Base-by-base conservation (phyloP, 2,888 invertebrate genomes). In the Euspilapteryx auroguttella region DNA sequence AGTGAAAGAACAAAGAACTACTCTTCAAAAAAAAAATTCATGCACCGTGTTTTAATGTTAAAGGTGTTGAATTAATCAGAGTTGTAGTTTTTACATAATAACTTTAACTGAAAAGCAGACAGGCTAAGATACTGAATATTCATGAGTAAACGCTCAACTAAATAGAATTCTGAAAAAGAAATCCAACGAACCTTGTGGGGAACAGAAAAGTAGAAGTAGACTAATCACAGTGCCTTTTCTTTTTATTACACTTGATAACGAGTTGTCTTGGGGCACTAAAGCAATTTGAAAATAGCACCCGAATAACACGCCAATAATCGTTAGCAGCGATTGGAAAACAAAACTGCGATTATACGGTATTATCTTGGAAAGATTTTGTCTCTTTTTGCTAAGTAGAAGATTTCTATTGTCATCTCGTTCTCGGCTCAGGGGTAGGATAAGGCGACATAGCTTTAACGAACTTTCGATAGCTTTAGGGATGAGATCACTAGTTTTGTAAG, bases 301-400 rank as follows among this genome's bases (percentile, higher is more conserved):
- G 69, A 79, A 80, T 79, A 79, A 79, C 80, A 80, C 69, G 78
- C 79, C 79, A 80, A 80, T 81, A 80, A 80, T 79, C 80, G 80
- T 80, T 79, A 78, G 66, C 64, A 73, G 65, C 78, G 80, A 78
- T 79, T 79, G 79, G 80, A 80, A 80, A 81, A 81, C 81, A 81
- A 81, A 80, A 80, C 79, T 80, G 80, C 79, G 79, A 80, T 81
- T 80, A 80, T 78, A 62, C 50, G 69, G 66, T 51, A 69, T 69
- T 69, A 73, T 65, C 62, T 58, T 41, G 39, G 37, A 40, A 10
- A 12, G 23, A 45, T 36, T 39, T 34, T 42, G 34, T 32, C 65
- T 64, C 39, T 51, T 45, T 44, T 68, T 48, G 34, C 26, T 34
- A 55, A 31, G 33, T 37, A 35, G 33, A 36, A 32, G 29, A 32